Base-by-base conservation (phyloP, 1,140 invertebrate species). In the Sycophila sp. region DNA sequence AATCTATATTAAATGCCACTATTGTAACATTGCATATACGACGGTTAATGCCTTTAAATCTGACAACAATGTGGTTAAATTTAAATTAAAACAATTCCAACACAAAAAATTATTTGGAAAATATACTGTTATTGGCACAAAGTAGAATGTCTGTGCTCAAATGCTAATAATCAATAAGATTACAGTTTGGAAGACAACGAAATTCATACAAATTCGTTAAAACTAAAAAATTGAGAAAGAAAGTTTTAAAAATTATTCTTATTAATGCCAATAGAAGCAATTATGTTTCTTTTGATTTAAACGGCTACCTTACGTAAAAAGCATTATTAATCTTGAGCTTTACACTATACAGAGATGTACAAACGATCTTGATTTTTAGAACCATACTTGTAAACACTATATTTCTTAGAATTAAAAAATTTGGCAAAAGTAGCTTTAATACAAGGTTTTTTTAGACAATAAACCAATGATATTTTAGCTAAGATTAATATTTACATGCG, bases 381-480 rank as follows among this genome's bases (percentile, higher is more conserved):
- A 67, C 28, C 58, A 77, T 79, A 73, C 70, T 77, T 76, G 73
- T 76, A 78, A 77, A 79, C 76, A 73, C 73, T 73, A 49, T 75
- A 51, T 73, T n/a, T 71, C 69, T 67, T 67, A 76, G 58, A 77
- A 69, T 76, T 51, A 76, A 62, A 62, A 77, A 77, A 80, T 81
- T 82, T 82, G 81, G 81, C 79, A 78, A 79, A 75, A 75, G 74
- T 78, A 77, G 73, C 77, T 78, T 76, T 75, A 65, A 76, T 79
- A 80, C 71, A 80, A 62, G 28, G 15, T 55, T n/a, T n/a, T n/a
- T n/a, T n/a, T n/a, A n/a, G n/a, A n/a, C n/a, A n/a, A n/a, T n/a
- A n/a, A n/a, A n/a, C n/a, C n/a, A n/a, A n/a, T n/a, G n/a, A n/a
- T n/a, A n/a, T n/a, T n/a, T n/a, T n/a, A n/a, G n/a, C n/a, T n/a